Conservation (phyloP, 1,140 invertebrate genomes). For the Drosophila melanica region DNA sequence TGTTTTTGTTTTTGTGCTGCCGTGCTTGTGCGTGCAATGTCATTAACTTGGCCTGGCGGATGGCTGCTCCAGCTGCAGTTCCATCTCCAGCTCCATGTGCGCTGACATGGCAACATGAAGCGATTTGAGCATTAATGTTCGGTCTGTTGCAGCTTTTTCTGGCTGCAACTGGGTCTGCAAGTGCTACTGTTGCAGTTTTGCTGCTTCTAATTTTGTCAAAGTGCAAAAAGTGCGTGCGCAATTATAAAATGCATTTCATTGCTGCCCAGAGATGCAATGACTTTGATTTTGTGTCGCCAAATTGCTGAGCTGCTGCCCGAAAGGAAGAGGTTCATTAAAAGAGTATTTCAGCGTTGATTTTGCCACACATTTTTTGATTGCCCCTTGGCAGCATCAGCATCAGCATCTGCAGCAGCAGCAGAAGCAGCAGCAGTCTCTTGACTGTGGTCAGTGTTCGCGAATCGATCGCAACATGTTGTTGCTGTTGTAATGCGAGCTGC, state of each 20-base stretch:
- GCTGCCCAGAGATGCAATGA: slow-evolving; percentile 58
- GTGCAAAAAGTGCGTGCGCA: slow-evolving; percentile 76
- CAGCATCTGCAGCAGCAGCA: slow-evolving; percentile 24
- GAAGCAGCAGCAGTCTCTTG: slow-evolving; percentile 40
- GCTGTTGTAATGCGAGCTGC: slow-evolving; percentile 40
- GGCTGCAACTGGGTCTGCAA: background rate
- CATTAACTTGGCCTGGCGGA: slow-evolving; percentile 72
- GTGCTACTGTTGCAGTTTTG: slow-evolving; percentile 10
- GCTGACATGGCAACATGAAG: slow-evolving; percentile 80
- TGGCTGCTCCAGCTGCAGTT: slow-evolving; percentile 42
- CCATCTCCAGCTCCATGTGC: slow-evolving; percentile 40
- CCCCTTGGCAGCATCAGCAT: slow-evolving; percentile 30
- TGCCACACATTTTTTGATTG: slow-evolving; percentile 80
- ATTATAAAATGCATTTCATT: slow-evolving; percentile 78
- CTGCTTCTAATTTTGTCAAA: slow-evolving; percentile 71
- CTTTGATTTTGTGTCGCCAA: slow-evolving; percentile 81
- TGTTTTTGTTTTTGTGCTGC: slow-evolving; percentile 51
- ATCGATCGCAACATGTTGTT: slow-evolving; percentile 67
- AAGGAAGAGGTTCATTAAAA: slow-evolving; percentile 81
- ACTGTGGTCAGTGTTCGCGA: slow-evolving; percentile 52
- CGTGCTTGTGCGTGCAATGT: slow-evolving; percentile 61
- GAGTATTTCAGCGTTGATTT: slow-evolving; percentile 77
- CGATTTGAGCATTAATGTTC: slow-evolving; percentile 82
- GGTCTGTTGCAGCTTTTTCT: slow-evolving; percentile 53
- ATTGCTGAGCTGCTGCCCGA: slow-evolving; percentile 56